Evolutionary conservation across 2,113 vertebrate genomes (phyloP).

Genomic region (cat (Felis catus)): DNA sequence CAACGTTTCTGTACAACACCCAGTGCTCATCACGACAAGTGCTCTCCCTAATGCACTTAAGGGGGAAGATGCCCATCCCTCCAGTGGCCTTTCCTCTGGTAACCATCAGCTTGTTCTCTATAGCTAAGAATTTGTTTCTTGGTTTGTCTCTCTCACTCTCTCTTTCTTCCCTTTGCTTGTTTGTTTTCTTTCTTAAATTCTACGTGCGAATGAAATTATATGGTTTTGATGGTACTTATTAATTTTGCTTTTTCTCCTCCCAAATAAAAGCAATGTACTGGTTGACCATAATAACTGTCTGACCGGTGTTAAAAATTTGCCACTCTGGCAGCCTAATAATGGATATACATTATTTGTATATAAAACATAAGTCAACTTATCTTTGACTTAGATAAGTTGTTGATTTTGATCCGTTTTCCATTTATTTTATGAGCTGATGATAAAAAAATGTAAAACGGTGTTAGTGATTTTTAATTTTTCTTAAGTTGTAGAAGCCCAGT

Average conservation of each 20-base stretch:
- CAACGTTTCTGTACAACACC: neutral
- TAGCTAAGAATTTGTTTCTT: neutral
- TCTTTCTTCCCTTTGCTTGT: neutral
- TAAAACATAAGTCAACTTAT: neutral
- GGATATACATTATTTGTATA: neutral
- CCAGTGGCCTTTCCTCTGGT: neutral
- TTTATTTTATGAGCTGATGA: neutral
- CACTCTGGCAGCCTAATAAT: neutral
- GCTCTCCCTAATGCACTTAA: neutral
- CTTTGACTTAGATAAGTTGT: conserved; percentile 4
- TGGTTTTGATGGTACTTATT: neutral
- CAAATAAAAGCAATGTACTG: neutral
- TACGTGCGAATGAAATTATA: neutral
- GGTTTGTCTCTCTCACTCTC: neutral
- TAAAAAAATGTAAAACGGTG: neutral
- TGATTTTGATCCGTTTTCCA: neutral
- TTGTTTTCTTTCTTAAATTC: neutral
- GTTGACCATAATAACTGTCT: neutral
- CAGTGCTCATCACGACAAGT: neutral
- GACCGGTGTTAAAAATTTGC: neutral
- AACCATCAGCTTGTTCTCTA: neutral
- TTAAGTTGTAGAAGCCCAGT: neutral
- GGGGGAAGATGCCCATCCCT: neutral
- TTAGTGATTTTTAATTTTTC: neutral
- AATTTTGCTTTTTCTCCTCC: neutral